Base-by-base conservation (phyloP, 2,888 invertebrate species). In the Tromatobia lineatoria region DNA sequence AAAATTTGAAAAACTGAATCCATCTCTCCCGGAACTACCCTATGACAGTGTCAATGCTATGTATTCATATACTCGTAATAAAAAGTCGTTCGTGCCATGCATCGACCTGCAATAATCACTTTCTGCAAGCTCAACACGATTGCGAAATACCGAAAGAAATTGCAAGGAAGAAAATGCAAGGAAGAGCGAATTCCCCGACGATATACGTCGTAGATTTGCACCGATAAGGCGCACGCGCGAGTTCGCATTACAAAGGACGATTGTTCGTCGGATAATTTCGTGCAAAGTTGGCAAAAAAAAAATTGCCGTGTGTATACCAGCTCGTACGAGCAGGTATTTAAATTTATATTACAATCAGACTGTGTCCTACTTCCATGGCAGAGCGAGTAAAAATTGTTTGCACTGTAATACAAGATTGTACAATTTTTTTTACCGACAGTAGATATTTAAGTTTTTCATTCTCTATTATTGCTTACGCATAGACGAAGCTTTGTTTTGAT, bases 151-250 rank as follows among this genome's bases (percentile, higher is more conserved):
- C 52, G 34, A 13, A 34, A 47, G 50, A 64, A 42, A 52, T 20
- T n/a, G n/a, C n/a, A n/a, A n/a, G n/a, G n/a, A n/a, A 71, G 80
- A 85, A 88, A 89, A 89, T 88, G 88, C 87, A 87, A 75, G 82
- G 77, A 80, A 59, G 34, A 76, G 90, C 90, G 83, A 89, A 91
- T 91, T 91, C 91, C 86, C 87, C 88, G 87, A 86, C 87, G 85
- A 87, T 88, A 85, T 87, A 82, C 87, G 85, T 80, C 82, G 83
- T 84, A 73, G 59, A 79, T 84, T 66, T 18, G 61, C 69, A n/a
- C 25, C n/a, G 64, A 18, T 25, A 18, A 3, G 6, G 42, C 15
- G 25, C 13, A 64, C 18, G 80, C 77, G 64, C 64, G 38, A 18
- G 64, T 64, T 83, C 71, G 54, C 23, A 20, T 83, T 83, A 83